A percentile compares a stretch with the other conserved stretches of the same genome.
phyloP scores from a whole-genome alignment of 2,888 invertebrate species.

The Hemistola chrysoprasaria region DNA sequence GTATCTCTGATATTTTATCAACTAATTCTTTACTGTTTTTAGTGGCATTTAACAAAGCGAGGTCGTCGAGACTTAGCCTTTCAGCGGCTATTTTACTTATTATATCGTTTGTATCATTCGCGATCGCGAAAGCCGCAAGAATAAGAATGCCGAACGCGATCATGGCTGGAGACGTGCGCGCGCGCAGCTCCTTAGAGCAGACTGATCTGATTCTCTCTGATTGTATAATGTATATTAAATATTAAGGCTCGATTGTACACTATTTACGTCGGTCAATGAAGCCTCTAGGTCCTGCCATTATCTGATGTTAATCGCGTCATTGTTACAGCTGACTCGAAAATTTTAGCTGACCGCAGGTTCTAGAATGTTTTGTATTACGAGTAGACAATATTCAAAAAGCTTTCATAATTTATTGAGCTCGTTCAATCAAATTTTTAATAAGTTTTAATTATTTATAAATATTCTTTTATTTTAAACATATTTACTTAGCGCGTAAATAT shows the following conservation, averaged over 20 bases:
- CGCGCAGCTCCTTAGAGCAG: slow-evolving; percentile 53
- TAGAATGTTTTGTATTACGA: slow-evolving; percentile 11
- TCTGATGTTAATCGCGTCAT: slow-evolving; percentile 50
- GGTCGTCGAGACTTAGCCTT: slow-evolving; percentile 29
- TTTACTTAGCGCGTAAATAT: too few relatives aligned
- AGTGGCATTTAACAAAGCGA: slow-evolving; percentile 52
- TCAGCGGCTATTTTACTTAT: slow-evolving; percentile 36
- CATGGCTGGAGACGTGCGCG: slow-evolving; percentile 64
- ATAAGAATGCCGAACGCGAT: slow-evolving; percentile 50
- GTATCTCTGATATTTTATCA: slow-evolving; percentile 47
- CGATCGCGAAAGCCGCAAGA: slow-evolving; percentile 52
- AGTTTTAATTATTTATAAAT: too few relatives aligned
- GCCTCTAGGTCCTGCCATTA: slow-evolving; percentile 42
- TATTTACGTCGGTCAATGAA: slow-evolving; percentile 21
- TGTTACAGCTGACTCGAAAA: slow-evolving; percentile 25
- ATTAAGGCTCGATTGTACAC: too few relatives aligned
- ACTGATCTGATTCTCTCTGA: slow-evolving; percentile 49
- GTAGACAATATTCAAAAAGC: not conserved
- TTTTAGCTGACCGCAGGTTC: slow-evolving; percentile 9
- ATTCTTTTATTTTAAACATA: too few relatives aligned
- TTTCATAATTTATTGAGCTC: too few relatives aligned
- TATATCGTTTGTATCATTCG: slow-evolving; percentile 38
- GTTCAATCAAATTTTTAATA: too few relatives aligned
- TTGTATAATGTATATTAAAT: too few relatives aligned
- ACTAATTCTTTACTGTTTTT: slow-evolving; percentile 52